Conservation (phyloP, 2,797 vertebrate genomes). For the Liparis tanakae region DNA sequence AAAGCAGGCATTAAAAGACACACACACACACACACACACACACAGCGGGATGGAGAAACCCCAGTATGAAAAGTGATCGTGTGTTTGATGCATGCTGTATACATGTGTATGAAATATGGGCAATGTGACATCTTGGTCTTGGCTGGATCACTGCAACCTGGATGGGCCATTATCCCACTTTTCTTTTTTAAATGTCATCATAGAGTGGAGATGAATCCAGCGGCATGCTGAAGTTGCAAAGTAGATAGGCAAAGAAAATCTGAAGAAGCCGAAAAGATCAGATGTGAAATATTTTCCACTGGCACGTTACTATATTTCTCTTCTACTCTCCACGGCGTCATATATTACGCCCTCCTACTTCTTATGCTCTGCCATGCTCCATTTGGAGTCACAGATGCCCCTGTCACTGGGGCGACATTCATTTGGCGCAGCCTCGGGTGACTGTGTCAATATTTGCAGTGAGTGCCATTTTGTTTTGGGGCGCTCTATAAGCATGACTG, state of each 20-base stretch:
- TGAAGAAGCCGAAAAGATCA: background rate
- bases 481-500: conserved; percentile 58
- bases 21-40: conserved; percentile 1
- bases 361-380: conserved; percentile 61
- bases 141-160: conserved; percentile 34
- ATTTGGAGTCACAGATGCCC: conserved; percentile 77
- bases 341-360: conserved; percentile 31
- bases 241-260: background rate
- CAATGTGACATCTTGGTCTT: conserved; percentile 83
- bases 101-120: conserved; percentile 73
- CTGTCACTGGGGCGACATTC: conserved; percentile 65
- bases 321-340: conserved; percentile 1
- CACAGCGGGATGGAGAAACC: conserved; percentile 11
- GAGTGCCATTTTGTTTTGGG: conserved; percentile 70
- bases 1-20: background rate
- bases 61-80: conserved; percentile 39
- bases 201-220: conserved; percentile 4
- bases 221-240: background rate
- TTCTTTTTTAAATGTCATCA: background rate
- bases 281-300: background rate
- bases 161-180: no score
- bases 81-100: conserved; percentile 48
- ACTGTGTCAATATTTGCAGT: conserved; percentile 77
- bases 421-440: conserved; percentile 67
- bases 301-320: background rate